Conservation (phyloP, 53 echinoderm and acorn worm species). For the Pentamera pediparva region DNA sequence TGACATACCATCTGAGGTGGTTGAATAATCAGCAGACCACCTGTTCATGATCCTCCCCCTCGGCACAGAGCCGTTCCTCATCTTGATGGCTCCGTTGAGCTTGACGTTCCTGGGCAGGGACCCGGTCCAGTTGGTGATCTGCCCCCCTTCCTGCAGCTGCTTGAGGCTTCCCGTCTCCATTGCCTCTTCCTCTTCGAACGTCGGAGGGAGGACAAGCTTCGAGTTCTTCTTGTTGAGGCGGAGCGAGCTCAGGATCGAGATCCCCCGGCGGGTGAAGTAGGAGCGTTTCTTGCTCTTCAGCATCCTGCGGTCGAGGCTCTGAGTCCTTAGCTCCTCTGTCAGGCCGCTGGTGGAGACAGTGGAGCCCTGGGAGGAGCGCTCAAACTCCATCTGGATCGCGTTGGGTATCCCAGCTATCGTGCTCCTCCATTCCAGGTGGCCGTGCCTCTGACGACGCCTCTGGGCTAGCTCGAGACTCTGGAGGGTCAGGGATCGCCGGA, state of each 20-base stretch:
- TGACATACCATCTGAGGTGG: slow-evolving; percentile 25
- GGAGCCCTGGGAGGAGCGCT: slow-evolving; percentile 31
- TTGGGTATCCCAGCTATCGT: slow-evolving; percentile 69
- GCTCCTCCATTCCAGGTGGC: slow-evolving; percentile 63
- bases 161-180: slow-evolving; percentile 2
- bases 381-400: slow-evolving; percentile 54
- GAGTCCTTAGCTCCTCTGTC: slow-evolving; percentile 66
- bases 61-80: background rate
- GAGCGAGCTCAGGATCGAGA: slow-evolving; percentile 21
- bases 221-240: slow-evolving; percentile 16
- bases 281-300: slow-evolving; percentile 14
- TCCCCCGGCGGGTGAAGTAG: slow-evolving; percentile 11
- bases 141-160: slow-evolving; percentile 3
- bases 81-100: slow-evolving; percentile 2
- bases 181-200: background rate
- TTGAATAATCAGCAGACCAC: slow-evolving; percentile 28
- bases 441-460: slow-evolving; percentile 48
- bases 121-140: slow-evolving; percentile 23
- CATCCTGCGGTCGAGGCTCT: slow-evolving; percentile 77
- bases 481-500: slow-evolving; percentile 64
- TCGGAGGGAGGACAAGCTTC: slow-evolving; percentile 15
- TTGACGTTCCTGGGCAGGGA: slow-evolving; percentile 25
- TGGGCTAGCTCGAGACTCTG: slow-evolving; percentile 41
- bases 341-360: slow-evolving; percentile 44
- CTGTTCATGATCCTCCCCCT: slow-evolving; percentile 30